Base-by-base conservation (phyloP, 2,113 vertebrate species). In the Rhegmatorhina hoffmannsi region DNA sequence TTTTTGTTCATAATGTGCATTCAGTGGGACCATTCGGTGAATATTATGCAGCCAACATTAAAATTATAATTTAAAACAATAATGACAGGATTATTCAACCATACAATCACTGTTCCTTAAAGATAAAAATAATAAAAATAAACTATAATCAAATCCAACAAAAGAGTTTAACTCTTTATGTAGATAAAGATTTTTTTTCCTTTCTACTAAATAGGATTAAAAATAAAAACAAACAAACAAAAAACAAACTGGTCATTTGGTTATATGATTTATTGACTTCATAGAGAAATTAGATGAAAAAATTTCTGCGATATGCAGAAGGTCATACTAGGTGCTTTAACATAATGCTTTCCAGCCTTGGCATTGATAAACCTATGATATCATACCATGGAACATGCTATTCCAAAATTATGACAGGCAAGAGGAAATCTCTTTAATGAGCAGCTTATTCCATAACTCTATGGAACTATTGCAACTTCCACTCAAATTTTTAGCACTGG, bases 11-110 rank as follows among this genome's bases (percentile, higher is more conserved):
- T 84, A 66, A 84, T 29, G 17, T 84, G 25, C 28, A 66, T 80
- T 89, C 44, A 52, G 10, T 47, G 13, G 43, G 10, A 93, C 21
- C 11, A 86, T 73, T 85, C 46, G 50, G 38, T 83, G 68, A 92
- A 77, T 44, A 72, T 63, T 80, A 74, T 38, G 13, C 17, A 90
- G 28, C 76, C 5, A 66, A 60, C 62, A 66, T 2, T 66, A 29
- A 84, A 92, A 89, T 84, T 50, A 40, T 80, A 62, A 91, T 88
- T 82, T 64, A 76, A 63, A 93, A 60, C 72, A 87, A 44, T 59
- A 83, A 76, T 63, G 31, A 62, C 29, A 55, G 3, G 26, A 80
- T 88, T 88, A 67, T 68, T 90, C 63, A 74, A 49, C 64, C 23
- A 34, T 70, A 50, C 10, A 83, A 62, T 69, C 25, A 62, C 10